These are phyloP conservation scores for Synergus japonicus DNA, from an alignment of 2,888 invertebrate genomes.

Conservation along the genomic window DNA sequence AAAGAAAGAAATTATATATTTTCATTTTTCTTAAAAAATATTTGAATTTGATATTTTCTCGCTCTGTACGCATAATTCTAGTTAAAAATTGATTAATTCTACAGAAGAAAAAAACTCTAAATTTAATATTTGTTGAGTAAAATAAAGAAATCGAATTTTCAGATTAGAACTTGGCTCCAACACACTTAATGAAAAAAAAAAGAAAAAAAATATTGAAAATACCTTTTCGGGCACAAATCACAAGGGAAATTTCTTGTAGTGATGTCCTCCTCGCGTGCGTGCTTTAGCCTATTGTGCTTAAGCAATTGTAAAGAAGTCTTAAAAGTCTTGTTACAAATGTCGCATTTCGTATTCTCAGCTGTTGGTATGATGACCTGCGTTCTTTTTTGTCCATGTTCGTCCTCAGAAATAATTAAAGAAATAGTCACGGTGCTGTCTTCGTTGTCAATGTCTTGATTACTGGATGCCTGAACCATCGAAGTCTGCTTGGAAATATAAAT, in stretches of 20 bases:
- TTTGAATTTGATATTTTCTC: too few species aligned
- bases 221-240: constrained; percentile 75
- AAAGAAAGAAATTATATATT: too few species aligned
- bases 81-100: too few species aligned
- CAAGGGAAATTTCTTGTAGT: constrained; percentile 75
- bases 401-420: constrained; percentile 76
- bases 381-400: constrained; percentile 76
- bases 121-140: too few species aligned
- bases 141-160: too few species aligned
- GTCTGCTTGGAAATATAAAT: constrained; percentile 53
- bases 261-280: constrained; percentile 75
- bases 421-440: constrained; percentile 77
- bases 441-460: constrained; percentile 67
- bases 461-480: constrained; percentile 55
- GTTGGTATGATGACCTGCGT: constrained; percentile 78
- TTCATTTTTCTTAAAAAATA: too few species aligned
- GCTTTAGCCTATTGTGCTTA: constrained; percentile 74
- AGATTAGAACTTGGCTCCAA: too few species aligned
- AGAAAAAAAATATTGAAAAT: constrained; percentile 31
- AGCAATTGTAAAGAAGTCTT: constrained; percentile 75
- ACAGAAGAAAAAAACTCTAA: too few species aligned
- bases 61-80: too few species aligned
- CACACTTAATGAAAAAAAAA: too few species aligned
- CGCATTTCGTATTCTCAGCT: constrained; percentile 76
- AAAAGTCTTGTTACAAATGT: constrained; percentile 78